Evolutionary conservation across 2,888 invertebrate species (phyloP), one percentile per base, ranked within the genome.

Genomic region (Neoaliturus tenellus): DNA sequence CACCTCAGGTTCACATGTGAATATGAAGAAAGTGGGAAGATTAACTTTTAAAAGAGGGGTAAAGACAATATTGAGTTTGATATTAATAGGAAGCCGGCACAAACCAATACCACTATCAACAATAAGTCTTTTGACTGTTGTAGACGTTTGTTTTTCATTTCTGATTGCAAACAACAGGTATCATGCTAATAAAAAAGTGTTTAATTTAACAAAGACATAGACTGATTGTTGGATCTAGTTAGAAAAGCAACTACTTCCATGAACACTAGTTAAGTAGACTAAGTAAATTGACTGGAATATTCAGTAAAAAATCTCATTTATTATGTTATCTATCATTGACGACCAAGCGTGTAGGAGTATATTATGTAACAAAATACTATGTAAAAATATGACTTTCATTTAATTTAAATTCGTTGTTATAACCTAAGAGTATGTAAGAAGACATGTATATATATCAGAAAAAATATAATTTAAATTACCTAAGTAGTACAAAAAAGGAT

Each of bases 201-300:
- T n/a, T n/a, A n/a, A n/a, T n/a, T n/a, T 62, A 62, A 62, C 55
- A 62, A 62, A 28, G 28, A 31, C 20, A 62, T 28, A 28, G 31
- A 62, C 14, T 62, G 62, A 14, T 28, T 62, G 62, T 10, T 62
- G 12, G 31, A 6, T 28, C 62, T 62, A 62, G 55, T 55, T 14
- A 62, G 62, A 31, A 20, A 62, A 62, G 62, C 62, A 28, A 17
- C 62, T 62, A 62, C 28, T 62, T 62, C 17, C 62, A 62, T n/a
- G 39, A 69, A 35, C 69, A 69, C 75, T 75, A 75, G 17, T 28
- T 75, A 44, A 75, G 75, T 75, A n/a, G n/a, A 75, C 75, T 44
- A 17, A 33, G 81, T 81, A 81, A 81, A 81, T 81, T 81, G 81
- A 81, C 81, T 81, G 81, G 81, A 67, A 62, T 81, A 81, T 80